Evolutionary conservation across 2,888 invertebrate genomes (phyloP), one percentile per base, ranked within the genome.

Genomic region (Carterocephalus palaemon): DNA sequence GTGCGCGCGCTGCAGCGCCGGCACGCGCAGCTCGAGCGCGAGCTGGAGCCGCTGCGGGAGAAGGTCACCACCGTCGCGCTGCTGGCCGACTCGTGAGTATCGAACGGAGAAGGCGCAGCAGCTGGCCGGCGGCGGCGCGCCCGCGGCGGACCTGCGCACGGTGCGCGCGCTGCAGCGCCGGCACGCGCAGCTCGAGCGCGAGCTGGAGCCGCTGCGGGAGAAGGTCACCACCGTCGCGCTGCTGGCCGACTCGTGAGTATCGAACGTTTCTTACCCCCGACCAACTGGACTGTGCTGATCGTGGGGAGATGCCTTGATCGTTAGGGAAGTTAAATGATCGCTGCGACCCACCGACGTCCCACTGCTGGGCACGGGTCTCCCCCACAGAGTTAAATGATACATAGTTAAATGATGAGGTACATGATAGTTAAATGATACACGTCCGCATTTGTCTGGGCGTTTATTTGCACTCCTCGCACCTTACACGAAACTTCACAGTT

Each of bases 101-200:
- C 4, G n/a, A n/a, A n/a, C 92, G 41, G 98, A 98, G 81, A 99
- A 99, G 80, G 95, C 96, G 88, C 92, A 93, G 49, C 96, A 97
- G 70, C 75, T 98, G 46, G 96, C 95, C 29, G 92, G 90, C 0
- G 90, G 91, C 0, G 91, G 92, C 20, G 92, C 91, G 0, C 93
- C 93, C 2, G 96, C 95, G 0, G 92, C 93, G 2, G 98, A 98
- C 80, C 88, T 98, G 26, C 93, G 96, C 60, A 96, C 97, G 0
- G 97, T 97, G 0, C 92, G 95, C 60, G 96, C 97, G 0, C 74
- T 98, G 54, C 97, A 98, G 79, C 88, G 98, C 6, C 88, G 95
- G 8, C 98, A 98, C 76, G 95, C 96, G 60, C 95, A 97, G 77
- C 85, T 99, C 36, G 98, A 99, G 82, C 81, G 98, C 15, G 99